Percentiles rank a stretch among this genome's conserved stretches.
Evolutionary conservation across 2,888 invertebrate species (phyloP).

Genomic region (Neocrepidodera transversa): DNA sequence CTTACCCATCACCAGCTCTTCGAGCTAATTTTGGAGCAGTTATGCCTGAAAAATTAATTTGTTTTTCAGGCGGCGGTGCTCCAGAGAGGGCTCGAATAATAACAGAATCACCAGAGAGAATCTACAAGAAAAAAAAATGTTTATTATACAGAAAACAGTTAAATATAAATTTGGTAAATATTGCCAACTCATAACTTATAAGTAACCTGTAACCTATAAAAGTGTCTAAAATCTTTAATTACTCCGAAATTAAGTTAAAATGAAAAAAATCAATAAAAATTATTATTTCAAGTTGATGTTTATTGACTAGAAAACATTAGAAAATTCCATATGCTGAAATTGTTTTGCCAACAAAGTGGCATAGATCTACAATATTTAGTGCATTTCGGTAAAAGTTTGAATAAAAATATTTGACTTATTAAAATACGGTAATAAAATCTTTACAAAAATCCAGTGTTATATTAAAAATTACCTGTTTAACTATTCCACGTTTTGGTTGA

Average conservation of each 20-base stretch:
- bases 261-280: background rate
- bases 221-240: background rate
- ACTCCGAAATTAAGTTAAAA: conserved; percentile 3
- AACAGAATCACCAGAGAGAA: conserved; percentile 95
- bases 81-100: conserved; percentile 88
- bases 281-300: background rate
- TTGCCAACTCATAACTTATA: conserved; percentile 55
- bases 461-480: conserved; percentile 65
- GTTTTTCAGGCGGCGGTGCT: conserved; percentile 91
- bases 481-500: conserved; percentile 65
- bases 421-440: background rate
- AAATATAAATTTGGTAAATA: conserved; percentile 12
- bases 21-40: conserved; percentile 90
- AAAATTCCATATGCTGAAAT: conserved; percentile 29
- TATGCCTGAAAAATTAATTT: conserved; percentile 88
- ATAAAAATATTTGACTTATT: background rate
- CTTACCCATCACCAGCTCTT: conserved; percentile 66
- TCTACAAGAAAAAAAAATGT: conserved; percentile 65
- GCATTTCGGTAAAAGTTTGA: background rate
- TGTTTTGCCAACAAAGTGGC: conserved; percentile 55
- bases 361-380: conserved; percentile 4
- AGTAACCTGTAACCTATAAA: conserved; percentile 37
- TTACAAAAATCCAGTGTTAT: background rate
- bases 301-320: background rate
- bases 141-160: background rate